Base-by-base conservation (phyloP, 2,113 vertebrate genomes). In the Syngnathus scovelli region DNA sequence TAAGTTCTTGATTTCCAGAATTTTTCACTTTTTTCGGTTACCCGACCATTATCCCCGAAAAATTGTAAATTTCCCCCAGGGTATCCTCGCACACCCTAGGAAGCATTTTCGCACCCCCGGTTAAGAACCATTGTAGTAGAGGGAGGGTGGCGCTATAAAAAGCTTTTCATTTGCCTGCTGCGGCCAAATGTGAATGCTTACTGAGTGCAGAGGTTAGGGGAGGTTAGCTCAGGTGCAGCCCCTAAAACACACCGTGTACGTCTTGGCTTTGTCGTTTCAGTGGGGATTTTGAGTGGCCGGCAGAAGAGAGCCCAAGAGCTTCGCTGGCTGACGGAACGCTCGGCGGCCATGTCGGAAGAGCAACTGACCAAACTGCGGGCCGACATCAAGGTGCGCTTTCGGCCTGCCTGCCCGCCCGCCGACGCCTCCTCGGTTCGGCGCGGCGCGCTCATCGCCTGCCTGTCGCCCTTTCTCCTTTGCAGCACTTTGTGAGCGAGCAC, bases 401-500 rank as follows among this genome's bases (percentile, higher is more conserved):
- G 13, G 16, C 36, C 27, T 33, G 27, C 27, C 27, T 33, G 27
- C 27, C n/a, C 0, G 46, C 8, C 51, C 21, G 6, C 6, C 6
- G 55, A 15, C 15, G 0, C 18, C 16, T 23, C 44, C 6, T 55
- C 1, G 38, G 19, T 39, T 23, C 39, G 6, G 37, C 11, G 3
- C 7, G 13, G 36, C 2, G 12, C 11, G 4, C 19, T 38, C 1
- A 66, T 27, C 37, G 27, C 7, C 11, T 0, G 64, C 49, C 43
- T 51, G 33, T 54, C 7, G 2, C 21, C 11, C 5, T 61, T 62
- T 41, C 2, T 27, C 21, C 13, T 61, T 48, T 64, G 43, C 72
- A 98, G 96, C 96, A 96, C 87, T 98, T 98, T 78, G 95, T 98
- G 65, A 98, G 96, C 15, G 96, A 98, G 75, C 92, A 95, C 23